Conservation (phyloP, 2,113 vertebrate species). For the Pagrus major region DNA sequence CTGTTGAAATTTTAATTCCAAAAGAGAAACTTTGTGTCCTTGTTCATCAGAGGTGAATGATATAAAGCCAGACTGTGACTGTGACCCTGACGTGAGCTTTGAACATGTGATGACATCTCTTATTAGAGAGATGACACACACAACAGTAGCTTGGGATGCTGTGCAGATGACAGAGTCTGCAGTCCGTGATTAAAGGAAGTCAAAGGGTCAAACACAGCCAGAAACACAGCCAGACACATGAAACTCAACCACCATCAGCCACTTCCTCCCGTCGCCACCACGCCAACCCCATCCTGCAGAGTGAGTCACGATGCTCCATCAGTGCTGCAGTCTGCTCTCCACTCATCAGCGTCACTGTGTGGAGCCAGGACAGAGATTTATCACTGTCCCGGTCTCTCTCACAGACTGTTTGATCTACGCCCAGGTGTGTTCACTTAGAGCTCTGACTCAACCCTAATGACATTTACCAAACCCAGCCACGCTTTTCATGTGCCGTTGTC, state of each 20-base stretch:
- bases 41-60: slow-evolving; percentile 11
- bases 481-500: slow-evolving; percentile 34
- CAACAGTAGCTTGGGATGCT: slow-evolving; percentile 4
- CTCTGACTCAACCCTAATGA: slow-evolving; percentile 71
- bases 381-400: slow-evolving; percentile 53
- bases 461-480: slow-evolving; percentile 59
- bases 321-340: slow-evolving; percentile 60
- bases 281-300: slow-evolving; percentile 58
- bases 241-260: slow-evolving; percentile 32
- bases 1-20: slow-evolving; percentile 6
- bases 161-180: slow-evolving; percentile 43
- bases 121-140: slow-evolving; percentile 30
- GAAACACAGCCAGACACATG: slow-evolving; percentile 30
- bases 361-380: slow-evolving; percentile 73
- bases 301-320: slow-evolving; percentile 70
- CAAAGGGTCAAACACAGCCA: slow-evolving; percentile 50
- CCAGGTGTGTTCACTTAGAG: slow-evolving; percentile 78
- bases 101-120: slow-evolving; percentile 26
- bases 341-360: slow-evolving; percentile 56
- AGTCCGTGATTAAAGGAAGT: slow-evolving; percentile 55
- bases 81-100: background rate
- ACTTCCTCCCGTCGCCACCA: slow-evolving; percentile 64
- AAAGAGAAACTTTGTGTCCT: slow-evolving; percentile 11
- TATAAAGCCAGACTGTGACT: slow-evolving; percentile 22
- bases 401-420: slow-evolving; percentile 69